phyloP scores from a whole-genome alignment of 2,113 vertebrate genomes.

The Urocolius indicus region DNA sequence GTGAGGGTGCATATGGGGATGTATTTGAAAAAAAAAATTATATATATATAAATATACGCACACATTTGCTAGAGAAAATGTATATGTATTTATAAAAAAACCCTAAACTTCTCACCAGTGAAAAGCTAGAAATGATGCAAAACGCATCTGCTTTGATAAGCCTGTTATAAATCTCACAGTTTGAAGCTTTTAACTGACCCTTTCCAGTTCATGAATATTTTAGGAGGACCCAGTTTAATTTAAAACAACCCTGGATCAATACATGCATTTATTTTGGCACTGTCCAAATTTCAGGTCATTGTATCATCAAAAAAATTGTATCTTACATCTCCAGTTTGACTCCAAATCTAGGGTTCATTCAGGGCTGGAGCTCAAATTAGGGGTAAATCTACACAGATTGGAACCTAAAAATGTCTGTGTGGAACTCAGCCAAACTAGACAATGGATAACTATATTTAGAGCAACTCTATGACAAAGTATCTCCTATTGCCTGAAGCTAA shows the following conservation, averaged over 20 bases:
- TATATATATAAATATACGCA: conserved; percentile 73
- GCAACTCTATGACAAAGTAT: not conserved
- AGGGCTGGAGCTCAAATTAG: conserved; percentile 30
- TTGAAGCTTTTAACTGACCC: conserved; percentile 67
- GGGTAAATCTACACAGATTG: not conserved
- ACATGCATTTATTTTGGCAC: conserved; percentile 59
- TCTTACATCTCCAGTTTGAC: not conserved
- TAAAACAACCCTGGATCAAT: conserved; percentile 65
- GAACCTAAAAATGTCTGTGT: not conserved
- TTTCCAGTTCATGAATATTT: conserved; percentile 69
- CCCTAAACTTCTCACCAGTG: conserved; percentile 62
- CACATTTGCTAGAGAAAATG: conserved; percentile 67
- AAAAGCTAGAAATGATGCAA: conserved; percentile 71
- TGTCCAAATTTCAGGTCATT: conserved; percentile 32
- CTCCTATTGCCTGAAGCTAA: not conserved
- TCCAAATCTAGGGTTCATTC: conserved; percentile 48
- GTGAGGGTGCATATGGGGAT: conserved; percentile 72
- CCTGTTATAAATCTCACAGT: conserved; percentile 60
- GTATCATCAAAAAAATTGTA: conserved; percentile 39
- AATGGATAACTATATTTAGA: not conserved
- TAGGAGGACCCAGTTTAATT: conserved; percentile 58
- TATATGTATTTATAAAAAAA: conserved; percentile 70
- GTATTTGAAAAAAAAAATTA: conserved; percentile 62
- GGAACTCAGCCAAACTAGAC: not conserved
- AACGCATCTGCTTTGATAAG: conserved; percentile 66